Percentiles rank a stretch among this genome's conserved stretches.
Evolutionary conservation across 2,797 vertebrate species (phyloP).

Genomic region (Acipenser oxyrinchus): DNA sequence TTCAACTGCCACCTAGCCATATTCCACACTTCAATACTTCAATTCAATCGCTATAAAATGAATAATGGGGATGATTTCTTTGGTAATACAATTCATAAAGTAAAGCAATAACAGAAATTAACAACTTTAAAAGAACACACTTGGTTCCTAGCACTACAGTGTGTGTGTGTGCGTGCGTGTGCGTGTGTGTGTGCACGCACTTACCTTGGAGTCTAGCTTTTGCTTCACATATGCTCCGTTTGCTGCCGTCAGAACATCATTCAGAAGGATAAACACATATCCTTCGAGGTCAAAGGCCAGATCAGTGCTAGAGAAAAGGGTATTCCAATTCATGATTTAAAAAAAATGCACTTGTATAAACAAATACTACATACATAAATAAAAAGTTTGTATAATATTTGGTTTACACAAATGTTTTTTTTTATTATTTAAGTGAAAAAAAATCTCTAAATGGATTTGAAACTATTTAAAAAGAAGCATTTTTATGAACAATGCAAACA

Average conservation of each 20-base stretch:
- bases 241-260: slow-evolving; percentile 86
- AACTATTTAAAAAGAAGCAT: neutral
- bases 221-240: slow-evolving; percentile 85
- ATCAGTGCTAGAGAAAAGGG: slow-evolving; percentile 63
- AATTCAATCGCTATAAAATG: no score
- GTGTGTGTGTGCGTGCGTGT: no score
- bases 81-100: no score
- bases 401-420: neutral
- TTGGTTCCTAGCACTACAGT: no score
- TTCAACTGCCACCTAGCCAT: no score
- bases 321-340: no score
- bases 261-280: slow-evolving; percentile 82
- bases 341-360: no score
- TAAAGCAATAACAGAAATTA: no score
- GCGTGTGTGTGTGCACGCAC: slow-evolving; percentile 16
- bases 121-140: no score
- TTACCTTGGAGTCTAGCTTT: slow-evolving; percentile 89
- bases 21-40: no score
- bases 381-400: neutral
- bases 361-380: no score
- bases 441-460: neutral
- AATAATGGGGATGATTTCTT: no score
- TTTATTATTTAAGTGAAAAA: neutral
- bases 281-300: slow-evolving; percentile 87
- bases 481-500: neutral